A percentile compares a stretch with the other conserved stretches of the same genome.
These are phyloP conservation scores for Bembecia ichneumoniformis DNA, from an alignment of 2,888 invertebrate species.

Conservation along the genomic window DNA sequence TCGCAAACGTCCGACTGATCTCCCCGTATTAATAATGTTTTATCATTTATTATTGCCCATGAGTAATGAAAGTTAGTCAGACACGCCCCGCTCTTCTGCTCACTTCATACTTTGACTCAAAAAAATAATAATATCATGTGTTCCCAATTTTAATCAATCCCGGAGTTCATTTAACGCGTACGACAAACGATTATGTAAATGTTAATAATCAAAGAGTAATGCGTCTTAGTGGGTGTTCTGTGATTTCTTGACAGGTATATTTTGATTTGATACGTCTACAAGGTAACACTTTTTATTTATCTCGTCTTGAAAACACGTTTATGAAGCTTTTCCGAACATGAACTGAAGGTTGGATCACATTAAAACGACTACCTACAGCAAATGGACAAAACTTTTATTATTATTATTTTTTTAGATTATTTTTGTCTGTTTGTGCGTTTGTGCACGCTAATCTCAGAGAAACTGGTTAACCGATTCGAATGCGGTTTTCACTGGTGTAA, in stretches of 20 bases:
- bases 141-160: slow-evolving; percentile 37
- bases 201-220: slow-evolving; percentile 15
- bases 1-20: slow-evolving; percentile 58
- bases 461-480: too few relatives aligned
- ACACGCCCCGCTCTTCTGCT: slow-evolving; percentile 56
- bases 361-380: too few relatives aligned
- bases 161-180: slow-evolving; percentile 37
- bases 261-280: background rate
- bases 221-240: slow-evolving; percentile 36
- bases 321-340: too few relatives aligned
- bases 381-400: too few relatives aligned
- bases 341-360: too few relatives aligned
- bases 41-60: slow-evolving; percentile 68
- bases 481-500: too few relatives aligned
- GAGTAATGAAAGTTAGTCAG: slow-evolving; percentile 69
- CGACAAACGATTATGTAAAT: slow-evolving; percentile 53
- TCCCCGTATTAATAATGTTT: slow-evolving; percentile 69
- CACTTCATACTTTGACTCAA: slow-evolving; percentile 53
- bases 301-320: too few relatives aligned
- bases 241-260: slow-evolving; percentile 10
- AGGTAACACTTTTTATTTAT: background rate
- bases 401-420: too few relatives aligned
- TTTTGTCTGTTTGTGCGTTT: too few relatives aligned
- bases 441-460: too few relatives aligned
- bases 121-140: slow-evolving; percentile 44